Base-by-base conservation (phyloP, 2,113 vertebrate species). In the Cephalophus harveyi region DNA sequence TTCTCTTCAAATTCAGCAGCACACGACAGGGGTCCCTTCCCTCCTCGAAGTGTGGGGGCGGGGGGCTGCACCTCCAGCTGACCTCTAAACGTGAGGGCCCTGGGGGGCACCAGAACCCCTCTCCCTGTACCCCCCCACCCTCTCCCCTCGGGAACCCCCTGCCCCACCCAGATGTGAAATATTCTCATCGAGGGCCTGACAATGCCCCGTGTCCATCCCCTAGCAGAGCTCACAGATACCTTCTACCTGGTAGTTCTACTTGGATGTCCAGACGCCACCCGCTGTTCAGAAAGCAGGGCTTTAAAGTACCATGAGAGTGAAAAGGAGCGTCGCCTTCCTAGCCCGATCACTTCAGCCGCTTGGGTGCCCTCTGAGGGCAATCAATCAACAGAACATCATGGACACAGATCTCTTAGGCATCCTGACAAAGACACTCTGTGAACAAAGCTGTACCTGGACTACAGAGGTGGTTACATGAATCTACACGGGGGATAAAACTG, bases 161-260 rank as follows among this genome's bases (percentile, higher is more conserved):
- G 17, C 40, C 11, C 33, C 0, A 17, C 23, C 62, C 59, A 36
- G 52, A 50, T n/a, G 67, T 67, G 19, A 59, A 30, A 36, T 10
- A 15, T 17, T 43, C 50, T 52, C 43, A 54, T 8, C 25, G 0
- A 23, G 16, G 71, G 7, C 50, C 19, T 0, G 2, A 33, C 17
- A 36, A 10, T 19, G 14, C 54, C 33, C 46, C 3, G 7, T 6
- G 0, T 4, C 48, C 71, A 74, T 5, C 54, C 52, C 64, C 57
- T 48, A 30, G 19, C 57, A 81, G 57, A 71, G 52, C 62, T 76
- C 21, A 7, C 40, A 76, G 2, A 43, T 1, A 10, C 12, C 36
- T 27, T 27, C 74, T 28, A 36, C 11, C 13, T 62, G 46, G 52
- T 0, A n/a, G 36, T 57, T 46, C 36, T 14, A 50, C 46, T 1